Base-by-base conservation (phyloP, 2,888 invertebrate species). In the Zygogramma bicolorata region DNA sequence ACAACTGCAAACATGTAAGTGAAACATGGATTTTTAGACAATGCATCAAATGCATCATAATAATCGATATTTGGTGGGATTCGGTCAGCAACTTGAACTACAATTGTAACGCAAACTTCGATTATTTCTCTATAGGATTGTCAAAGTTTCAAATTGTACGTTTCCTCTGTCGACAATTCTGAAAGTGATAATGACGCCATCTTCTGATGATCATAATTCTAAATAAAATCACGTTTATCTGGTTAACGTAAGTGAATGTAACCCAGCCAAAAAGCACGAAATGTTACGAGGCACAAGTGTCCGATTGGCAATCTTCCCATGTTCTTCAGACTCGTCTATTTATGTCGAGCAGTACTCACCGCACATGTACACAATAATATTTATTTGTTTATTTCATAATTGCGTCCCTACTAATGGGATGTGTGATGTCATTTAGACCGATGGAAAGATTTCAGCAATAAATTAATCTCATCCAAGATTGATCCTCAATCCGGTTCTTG, bases 261-360 rank as follows among this genome's bases (percentile, higher is more conserved):
- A 53, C 25, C n/a, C 15, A 59, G 68, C 68, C 68, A 71, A 72
- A 60, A 71, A 63, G 40, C 18, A 46, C 42, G 40, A 20, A 40
- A 59, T 49, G 38, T 22, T 57, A 62, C 25, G 53, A 66, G 40
- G 40, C 68, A 49, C 68, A 72, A 69, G 69, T 66, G 66, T 29
- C 38, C 42, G 49, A 69, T 66, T 73, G 73, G 73, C 69, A 73
- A 49, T n/a, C 46, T 53, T 65, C 63, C 72, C 65, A 65, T n/a
- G 18, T 59, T 42, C 42, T 27, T 34, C 40, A 58, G 63, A 69
- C 40, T 60, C 20, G 31, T 42, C 62, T 72, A 68, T 72, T 59
- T 60, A 40, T 65, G 53, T 63, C 38, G 6, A 34, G 20, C 65
- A 65, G 57, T 38, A 40, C 49, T 60, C 60, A 60, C 18, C 2